A percentile compares a stretch with the other conserved stretches of the same genome.
phyloP scores from a whole-genome alignment of 2,888 invertebrate species.

The Sarcophaga rosellei region DNA sequence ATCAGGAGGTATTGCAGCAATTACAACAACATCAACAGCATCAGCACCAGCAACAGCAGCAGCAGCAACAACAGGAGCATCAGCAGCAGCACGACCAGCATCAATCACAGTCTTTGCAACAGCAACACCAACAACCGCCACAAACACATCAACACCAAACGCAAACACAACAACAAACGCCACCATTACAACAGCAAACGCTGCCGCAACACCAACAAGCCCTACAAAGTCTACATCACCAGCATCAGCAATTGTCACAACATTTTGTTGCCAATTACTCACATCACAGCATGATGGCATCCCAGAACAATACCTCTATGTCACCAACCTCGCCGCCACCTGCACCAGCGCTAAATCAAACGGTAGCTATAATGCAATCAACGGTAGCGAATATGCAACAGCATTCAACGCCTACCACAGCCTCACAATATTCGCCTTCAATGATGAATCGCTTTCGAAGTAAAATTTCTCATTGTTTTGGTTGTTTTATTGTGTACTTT shows the following conservation, averaged over 20 bases:
- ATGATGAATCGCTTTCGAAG: slow-evolving; percentile 77
- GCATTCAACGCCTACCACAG: slow-evolving; percentile 69
- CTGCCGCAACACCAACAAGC: slow-evolving; percentile 69
- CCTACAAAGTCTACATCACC: slow-evolving; percentile 69
- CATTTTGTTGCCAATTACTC: slow-evolving; percentile 59
- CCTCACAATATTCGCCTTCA: slow-evolving; percentile 75
- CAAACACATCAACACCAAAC: slow-evolving; percentile 63
- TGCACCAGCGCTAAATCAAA: slow-evolving; percentile 19
- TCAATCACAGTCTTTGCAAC: background rate
- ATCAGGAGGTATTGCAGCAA: slow-evolving; percentile 68
- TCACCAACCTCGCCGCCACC: slow-evolving; percentile 44
- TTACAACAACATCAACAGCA: slow-evolving; percentile 68
- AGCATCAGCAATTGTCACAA: slow-evolving; percentile 63
- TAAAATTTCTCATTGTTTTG: slow-evolving; percentile 62
- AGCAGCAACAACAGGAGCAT: slow-evolving; percentile 70
- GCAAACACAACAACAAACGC: slow-evolving; percentile 69
- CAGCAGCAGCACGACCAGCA: slow-evolving; percentile 70
- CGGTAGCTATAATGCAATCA: slow-evolving; percentile 39
- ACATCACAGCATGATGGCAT: slow-evolving; percentile 56
- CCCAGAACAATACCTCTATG: slow-evolving; percentile 52
- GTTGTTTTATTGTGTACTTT: slow-evolving; percentile 1
- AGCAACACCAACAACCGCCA: slow-evolving; percentile 69
- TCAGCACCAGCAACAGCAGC: slow-evolving; percentile 61
- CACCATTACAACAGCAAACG: slow-evolving; percentile 56
- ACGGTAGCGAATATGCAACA: slow-evolving; percentile 70